phyloP scores from a whole-genome alignment of 2,888 invertebrate species.

The Drosophila birchii region DNA sequence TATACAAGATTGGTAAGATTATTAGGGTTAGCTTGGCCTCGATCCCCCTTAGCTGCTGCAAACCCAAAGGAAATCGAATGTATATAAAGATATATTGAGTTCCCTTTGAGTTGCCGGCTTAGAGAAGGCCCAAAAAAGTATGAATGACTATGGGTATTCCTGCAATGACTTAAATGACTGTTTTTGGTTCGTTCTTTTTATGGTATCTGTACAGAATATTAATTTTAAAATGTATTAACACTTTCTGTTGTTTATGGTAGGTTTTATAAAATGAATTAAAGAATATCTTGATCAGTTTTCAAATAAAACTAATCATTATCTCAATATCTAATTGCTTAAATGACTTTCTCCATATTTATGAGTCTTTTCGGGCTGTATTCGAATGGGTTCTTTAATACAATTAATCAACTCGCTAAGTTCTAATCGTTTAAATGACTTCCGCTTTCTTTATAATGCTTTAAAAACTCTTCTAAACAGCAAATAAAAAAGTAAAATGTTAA shows the following conservation, averaged over 20 bases:
- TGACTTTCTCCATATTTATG: neutral
- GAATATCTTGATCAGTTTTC: neutral
- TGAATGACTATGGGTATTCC: slow-evolving; percentile 17
- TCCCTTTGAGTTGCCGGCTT: slow-evolving; percentile 7
- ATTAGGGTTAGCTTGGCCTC: slow-evolving; percentile 38
- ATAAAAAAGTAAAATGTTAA: neutral
- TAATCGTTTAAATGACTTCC: neutral
- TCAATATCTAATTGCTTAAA: neutral
- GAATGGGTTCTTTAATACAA: neutral
- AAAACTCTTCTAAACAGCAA: too few relatives aligned
- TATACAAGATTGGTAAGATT: slow-evolving; percentile 43
- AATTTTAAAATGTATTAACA: neutral
- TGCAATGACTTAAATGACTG: slow-evolving; percentile 5
- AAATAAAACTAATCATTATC: neutral
- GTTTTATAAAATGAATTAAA: neutral
- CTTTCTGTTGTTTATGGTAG: neutral
- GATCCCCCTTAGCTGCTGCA: neutral
- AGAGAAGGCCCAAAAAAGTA: slow-evolving; percentile 14
- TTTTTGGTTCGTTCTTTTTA: neutral
- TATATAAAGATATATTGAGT: neutral
- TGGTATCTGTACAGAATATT: neutral
- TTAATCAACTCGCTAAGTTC: neutral
- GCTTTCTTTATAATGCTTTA: neutral
- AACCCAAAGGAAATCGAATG: neutral
- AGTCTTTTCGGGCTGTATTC: too few relatives aligned